Evolutionary conservation across 2,888 invertebrate genomes (phyloP).

Genomic region (Tetropium fuscum): DNA sequence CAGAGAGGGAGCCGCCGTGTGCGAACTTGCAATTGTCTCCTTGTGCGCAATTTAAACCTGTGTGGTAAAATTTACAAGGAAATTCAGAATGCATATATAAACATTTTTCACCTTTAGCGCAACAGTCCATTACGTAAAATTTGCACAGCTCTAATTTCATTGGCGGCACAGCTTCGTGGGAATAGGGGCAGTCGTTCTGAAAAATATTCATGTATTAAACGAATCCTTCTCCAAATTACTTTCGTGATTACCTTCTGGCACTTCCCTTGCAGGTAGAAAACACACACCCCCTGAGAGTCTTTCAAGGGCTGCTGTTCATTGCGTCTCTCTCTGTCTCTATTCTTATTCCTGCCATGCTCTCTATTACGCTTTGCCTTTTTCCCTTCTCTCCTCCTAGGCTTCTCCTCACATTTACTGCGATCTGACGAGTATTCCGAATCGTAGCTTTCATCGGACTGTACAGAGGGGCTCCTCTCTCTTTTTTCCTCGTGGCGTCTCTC

Average conservation of each 20-base stretch:
- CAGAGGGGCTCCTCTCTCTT: slow-evolving; percentile 49
- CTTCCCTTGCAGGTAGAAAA: slow-evolving; percentile 90
- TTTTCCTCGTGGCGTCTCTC: slow-evolving; percentile 32
- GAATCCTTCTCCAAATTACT: neutral
- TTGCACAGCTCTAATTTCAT: slow-evolving; percentile 96
- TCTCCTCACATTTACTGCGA: slow-evolving; percentile 43
- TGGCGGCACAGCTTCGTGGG: slow-evolving; percentile 84
- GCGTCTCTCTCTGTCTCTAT: slow-evolving; percentile 60
- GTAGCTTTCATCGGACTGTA: slow-evolving; percentile 66
- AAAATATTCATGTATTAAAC: slow-evolving; percentile 43
- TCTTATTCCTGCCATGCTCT: slow-evolving; percentile 63
- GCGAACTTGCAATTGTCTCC: slow-evolving; percentile 91
- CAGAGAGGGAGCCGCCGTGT: slow-evolving; percentile 88
- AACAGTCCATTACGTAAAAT: slow-evolving; percentile 95
- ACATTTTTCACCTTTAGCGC: slow-evolving; percentile 95
- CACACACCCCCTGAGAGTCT: slow-evolving; percentile 80
- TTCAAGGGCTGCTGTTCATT: slow-evolving; percentile 68
- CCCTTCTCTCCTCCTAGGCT: slow-evolving; percentile 31
- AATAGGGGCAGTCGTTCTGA: slow-evolving; percentile 87
- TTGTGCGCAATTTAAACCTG: slow-evolving; percentile 86
- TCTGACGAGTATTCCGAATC: slow-evolving; percentile 70
- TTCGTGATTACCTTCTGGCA: slow-evolving; percentile 73
- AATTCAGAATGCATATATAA: slow-evolving; percentile 97
- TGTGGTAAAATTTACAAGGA: slow-evolving; percentile 97
- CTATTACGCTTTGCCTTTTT: slow-evolving; percentile 43